A percentile compares a stretch with the other conserved stretches of the same genome.
These are phyloP conservation scores for Arizona elegans DNA, from an alignment of 2,113 vertebrate genomes.

Conservation along the genomic window DNA sequence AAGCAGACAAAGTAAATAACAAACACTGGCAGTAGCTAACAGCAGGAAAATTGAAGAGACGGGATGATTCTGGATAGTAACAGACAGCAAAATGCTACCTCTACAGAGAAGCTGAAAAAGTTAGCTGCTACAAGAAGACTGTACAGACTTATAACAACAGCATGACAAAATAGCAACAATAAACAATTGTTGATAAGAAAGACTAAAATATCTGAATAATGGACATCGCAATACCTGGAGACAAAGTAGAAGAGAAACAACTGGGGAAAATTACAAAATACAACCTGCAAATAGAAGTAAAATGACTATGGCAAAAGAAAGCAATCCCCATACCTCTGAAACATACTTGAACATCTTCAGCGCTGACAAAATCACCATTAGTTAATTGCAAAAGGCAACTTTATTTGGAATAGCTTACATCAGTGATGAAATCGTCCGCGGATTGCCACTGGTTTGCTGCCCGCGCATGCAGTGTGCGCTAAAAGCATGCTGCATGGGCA, in stretches of 20 bases:
- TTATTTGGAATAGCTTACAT: background rate
- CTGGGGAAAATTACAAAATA: background rate
- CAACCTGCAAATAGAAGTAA: background rate
- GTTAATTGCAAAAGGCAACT: background rate
- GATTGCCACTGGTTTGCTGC: too few relatives aligned
- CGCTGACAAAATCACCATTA: background rate
- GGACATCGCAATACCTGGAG: background rate
- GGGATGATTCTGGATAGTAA: background rate
- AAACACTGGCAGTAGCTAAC: background rate
- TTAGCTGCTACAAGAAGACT: background rate
- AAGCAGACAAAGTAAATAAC: background rate
- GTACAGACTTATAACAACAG: background rate
- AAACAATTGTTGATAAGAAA: background rate
- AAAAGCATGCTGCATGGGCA: too few relatives aligned
- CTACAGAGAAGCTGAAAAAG: background rate
- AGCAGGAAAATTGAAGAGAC: background rate
- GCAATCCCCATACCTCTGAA: background rate
- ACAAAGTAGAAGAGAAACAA: background rate
- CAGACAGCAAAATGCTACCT: background rate
- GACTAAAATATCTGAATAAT: background rate
- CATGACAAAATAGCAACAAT: background rate
- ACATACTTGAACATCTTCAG: background rate
- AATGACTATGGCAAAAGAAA: background rate
- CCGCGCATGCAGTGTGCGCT: too few relatives aligned
- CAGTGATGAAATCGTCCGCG: too few relatives aligned